Percentiles rank a stretch among this genome's conserved stretches.
These are phyloP conservation scores for Ceyx margarethae DNA, from an alignment of 2,113 vertebrate species.

Conservation along the genomic window DNA sequence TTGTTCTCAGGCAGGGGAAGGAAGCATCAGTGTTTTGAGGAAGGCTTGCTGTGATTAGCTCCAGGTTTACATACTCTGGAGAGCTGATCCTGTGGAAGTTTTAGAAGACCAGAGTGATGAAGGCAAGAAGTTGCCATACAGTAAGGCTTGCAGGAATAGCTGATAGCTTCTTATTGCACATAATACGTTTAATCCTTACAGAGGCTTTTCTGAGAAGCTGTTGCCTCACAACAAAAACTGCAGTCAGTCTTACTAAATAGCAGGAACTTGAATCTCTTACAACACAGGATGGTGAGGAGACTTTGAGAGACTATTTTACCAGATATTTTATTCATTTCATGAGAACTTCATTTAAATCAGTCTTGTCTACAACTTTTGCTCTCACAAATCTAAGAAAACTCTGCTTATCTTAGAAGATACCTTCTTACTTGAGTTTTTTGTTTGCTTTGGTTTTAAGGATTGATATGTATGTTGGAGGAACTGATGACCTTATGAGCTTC, in stretches of 20 bases:
- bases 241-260: not conserved
- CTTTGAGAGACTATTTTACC: not conserved
- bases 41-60: not conserved
- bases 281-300: not conserved
- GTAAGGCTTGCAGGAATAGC: not conserved
- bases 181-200: not conserved
- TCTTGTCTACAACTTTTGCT: not conserved
- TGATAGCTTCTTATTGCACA: not conserved
- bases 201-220: not conserved
- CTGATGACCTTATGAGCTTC: constrained; percentile 80
- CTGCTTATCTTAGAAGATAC: not conserved
- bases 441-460: constrained; percentile 74
- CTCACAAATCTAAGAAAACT: not conserved
- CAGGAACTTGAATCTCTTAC: not conserved
- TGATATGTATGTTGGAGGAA: constrained; percentile 85
- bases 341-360: not conserved
- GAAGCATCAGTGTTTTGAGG: not conserved
- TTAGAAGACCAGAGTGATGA: not conserved
- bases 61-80: not conserved
- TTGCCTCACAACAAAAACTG: not conserved
- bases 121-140: not conserved
- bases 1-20: not conserved
- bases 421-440: not conserved
- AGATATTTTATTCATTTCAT: not conserved
- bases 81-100: not conserved